Percentiles rank a stretch among this genome's conserved stretches.
These are phyloP conservation scores for Antheraea mylitta DNA, from an alignment of 1,140 invertebrate genomes.

Conservation along the genomic window DNA sequence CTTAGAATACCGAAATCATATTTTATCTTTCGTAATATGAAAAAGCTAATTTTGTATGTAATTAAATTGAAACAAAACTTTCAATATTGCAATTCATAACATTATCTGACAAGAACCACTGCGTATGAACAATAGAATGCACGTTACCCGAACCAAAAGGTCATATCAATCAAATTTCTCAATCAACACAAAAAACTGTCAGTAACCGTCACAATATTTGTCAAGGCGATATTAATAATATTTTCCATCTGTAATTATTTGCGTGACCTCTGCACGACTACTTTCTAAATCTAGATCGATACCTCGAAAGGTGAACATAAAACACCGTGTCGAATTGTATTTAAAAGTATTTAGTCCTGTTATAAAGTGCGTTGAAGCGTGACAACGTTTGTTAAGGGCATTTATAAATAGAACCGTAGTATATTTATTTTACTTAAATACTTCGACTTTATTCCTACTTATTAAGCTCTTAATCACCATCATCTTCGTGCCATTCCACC, in stretches of 20 bases:
- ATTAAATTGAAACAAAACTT: not conserved
- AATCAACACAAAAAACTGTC: constrained; percentile 3
- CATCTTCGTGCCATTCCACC: too few relatives aligned
- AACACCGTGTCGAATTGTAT: constrained; percentile 18
- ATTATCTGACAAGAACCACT: not conserved
- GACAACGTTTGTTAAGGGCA: not conserved
- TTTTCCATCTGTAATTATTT: constrained; percentile 24
- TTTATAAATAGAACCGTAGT: not conserved
- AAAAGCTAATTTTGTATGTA: not conserved
- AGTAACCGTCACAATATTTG: constrained; percentile 19
- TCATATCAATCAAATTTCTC: constrained; percentile 3
- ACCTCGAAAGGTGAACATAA: constrained; percentile 10
- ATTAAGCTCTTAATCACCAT: not conserved
- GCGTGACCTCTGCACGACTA: constrained; percentile 21
- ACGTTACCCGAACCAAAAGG: not conserved
- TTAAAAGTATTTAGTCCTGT: not conserved
- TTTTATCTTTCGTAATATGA: too few relatives aligned
- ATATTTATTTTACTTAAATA: not conserved
- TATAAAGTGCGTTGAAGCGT: constrained; percentile 5
- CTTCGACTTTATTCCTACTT: not conserved
- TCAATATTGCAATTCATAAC: not conserved
- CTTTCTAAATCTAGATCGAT: constrained; percentile 21
- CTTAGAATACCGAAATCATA: too few relatives aligned
- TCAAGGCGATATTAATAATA: constrained; percentile 27
- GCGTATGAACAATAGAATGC: not conserved